A percentile compares a stretch with the other conserved stretches of the same genome.
These are phyloP conservation scores for Phanerotoma sp. DNA, from an alignment of 2,888 invertebrate genomes.

Conservation along the genomic window DNA sequence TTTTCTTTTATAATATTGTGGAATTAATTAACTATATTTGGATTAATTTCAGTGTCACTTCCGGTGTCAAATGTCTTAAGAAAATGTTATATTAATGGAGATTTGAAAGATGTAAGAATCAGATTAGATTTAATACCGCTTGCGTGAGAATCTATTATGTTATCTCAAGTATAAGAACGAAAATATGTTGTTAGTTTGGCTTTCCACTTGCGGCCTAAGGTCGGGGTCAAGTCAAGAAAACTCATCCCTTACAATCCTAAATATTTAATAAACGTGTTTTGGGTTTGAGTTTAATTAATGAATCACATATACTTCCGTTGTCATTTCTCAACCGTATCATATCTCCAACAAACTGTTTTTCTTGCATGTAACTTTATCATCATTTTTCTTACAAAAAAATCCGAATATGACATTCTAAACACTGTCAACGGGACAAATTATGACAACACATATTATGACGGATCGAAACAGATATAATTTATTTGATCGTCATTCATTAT, in stretches of 20 bases:
- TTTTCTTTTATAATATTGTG: too few relatives aligned
- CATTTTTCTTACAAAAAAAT: not conserved
- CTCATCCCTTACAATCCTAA: constrained; percentile 31
- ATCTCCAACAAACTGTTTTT: too few relatives aligned
- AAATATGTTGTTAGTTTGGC: constrained; percentile 32
- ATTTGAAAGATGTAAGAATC: not conserved
- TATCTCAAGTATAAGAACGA: not conserved
- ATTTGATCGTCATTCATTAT: too few relatives aligned
- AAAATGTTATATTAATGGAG: not conserved
- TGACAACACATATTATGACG: too few relatives aligned
- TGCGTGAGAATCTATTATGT: not conserved
- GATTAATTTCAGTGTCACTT: not conserved
- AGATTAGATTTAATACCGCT: not conserved
- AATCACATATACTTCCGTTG: not conserved
- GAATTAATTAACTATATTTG: too few relatives aligned
- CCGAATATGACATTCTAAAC: too few relatives aligned
- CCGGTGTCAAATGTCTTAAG: not conserved
- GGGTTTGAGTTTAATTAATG: not conserved
- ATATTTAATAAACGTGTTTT: constrained; percentile 34
- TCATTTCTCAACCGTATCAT: too few relatives aligned
- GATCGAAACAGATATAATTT: too few relatives aligned
- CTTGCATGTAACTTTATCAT: too few relatives aligned
- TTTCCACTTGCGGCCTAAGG: constrained; percentile 35
- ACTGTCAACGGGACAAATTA: too few relatives aligned
- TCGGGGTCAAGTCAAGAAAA: constrained; percentile 35